phyloP scores from a whole-genome alignment of 2,888 invertebrate species.

The Leucozona laternaria region DNA sequence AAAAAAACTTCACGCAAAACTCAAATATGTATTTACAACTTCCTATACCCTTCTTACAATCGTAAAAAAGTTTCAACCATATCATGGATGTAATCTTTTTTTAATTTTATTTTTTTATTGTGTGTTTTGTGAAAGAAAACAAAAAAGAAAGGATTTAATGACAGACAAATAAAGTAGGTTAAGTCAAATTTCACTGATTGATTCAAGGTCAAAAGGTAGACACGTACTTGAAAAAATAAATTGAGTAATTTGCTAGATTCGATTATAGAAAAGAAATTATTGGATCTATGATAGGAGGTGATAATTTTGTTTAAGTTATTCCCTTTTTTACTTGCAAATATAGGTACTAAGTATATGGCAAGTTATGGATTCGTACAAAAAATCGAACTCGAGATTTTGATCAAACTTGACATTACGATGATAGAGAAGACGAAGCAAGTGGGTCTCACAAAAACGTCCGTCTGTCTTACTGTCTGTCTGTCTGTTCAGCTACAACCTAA shows the following conservation, averaged over 20 bases:
- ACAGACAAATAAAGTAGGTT: conserved; percentile 10
- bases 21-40: neutral
- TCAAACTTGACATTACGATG: too few species aligned
- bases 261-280: neutral
- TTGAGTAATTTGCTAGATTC: neutral
- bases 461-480: too few species aligned
- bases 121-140: neutral
- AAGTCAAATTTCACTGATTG: neutral
- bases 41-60: neutral
- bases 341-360: too few species aligned
- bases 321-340: too few species aligned
- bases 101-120: neutral
- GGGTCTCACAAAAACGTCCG: too few species aligned
- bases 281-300: neutral
- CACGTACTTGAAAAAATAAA: neutral
- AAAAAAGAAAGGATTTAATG: neutral
- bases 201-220: neutral
- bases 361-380: too few species aligned
- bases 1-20: neutral
- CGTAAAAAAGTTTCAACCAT: neutral
- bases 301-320: too few species aligned
- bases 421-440: too few species aligned
- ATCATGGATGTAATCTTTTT: neutral
- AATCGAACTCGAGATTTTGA: too few species aligned
- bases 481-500: too few species aligned